Evolutionary conservation across 2,113 vertebrate genomes (phyloP), one percentile per base, ranked within the genome.

Genomic region (Corvus hawaiiensis): DNA sequence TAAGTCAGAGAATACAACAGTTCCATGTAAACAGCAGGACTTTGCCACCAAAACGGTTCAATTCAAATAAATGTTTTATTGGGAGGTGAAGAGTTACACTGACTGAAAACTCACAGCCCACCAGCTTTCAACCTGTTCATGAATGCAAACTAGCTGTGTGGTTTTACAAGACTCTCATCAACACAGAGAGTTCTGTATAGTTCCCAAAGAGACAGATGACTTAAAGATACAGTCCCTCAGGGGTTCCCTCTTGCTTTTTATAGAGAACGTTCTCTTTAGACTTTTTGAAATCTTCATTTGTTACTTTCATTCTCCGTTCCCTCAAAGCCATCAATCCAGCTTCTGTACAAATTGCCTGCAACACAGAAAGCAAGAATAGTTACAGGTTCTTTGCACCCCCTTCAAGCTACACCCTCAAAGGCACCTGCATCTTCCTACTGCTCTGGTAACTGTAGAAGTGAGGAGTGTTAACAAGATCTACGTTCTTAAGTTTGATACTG

Each of bases 211-310:
- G 63, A 80, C 3, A 19, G 30, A 16, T 30, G 18, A 39, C 79
- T 97, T 93, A 99, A 67, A 99, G 98, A 82, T 99, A 99, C 4
- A 99, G 98, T 43, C 99, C 99, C 95, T 99, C 99, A 0, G 99
- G 99, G 24, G 99, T 99, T 77, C 99, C 99, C 97, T 99, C 99
- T 92, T 99, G 99, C 93, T 99, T 99, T 97, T 99, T 99, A 92
- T 99, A 99, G 54, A 99, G 98, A 93, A 99, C 99, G 0, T 99
- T 99, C 83, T 99, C 99, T 97, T 99, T 99, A 14, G 99, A 99
- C 94, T 99, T 99, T 78, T 99, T 99, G 98, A 99, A 99, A 95
- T 99, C 99, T 97, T 99, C 99, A n/a, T 99, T 99, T 89, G 99
- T 99, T 69, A 99, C 99, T 98, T 99, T 99, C 99, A 99, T 99